phyloP scores from a whole-genome alignment of 2,888 invertebrate genomes.

The Anarsia innoxiella region DNA sequence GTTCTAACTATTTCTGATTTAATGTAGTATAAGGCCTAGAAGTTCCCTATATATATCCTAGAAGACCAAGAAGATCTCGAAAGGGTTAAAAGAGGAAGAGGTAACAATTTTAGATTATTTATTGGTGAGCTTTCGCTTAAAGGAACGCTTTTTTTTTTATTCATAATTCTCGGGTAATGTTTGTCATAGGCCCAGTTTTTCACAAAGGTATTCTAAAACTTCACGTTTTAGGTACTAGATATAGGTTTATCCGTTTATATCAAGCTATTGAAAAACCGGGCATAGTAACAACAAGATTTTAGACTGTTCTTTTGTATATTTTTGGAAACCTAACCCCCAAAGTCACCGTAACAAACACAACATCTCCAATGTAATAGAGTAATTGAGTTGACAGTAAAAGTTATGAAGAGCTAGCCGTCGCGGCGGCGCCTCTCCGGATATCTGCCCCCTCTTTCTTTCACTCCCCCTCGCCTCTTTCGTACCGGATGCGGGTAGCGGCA shows the following conservation, averaged over 20 bases:
- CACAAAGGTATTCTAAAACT: not conserved
- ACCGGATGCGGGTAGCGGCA: slow-evolving; percentile 49
- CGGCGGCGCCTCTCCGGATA: slow-evolving; percentile 60
- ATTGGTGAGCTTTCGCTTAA: no score
- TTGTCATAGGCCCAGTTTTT: no score
- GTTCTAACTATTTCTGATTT: no score
- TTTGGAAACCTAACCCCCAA: not conserved
- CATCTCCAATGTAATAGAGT: slow-evolving; percentile 41
- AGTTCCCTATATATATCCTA: no score
- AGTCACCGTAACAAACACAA: not conserved
- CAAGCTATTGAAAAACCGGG: not conserved
- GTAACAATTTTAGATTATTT: no score
- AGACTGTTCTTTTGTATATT: not conserved
- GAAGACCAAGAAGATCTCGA: no score
- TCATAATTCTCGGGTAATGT: no score
- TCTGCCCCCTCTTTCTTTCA: slow-evolving; percentile 31
- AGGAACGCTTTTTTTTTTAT: no score
- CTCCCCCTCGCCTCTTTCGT: slow-evolving; percentile 21
- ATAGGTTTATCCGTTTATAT: not conserved
- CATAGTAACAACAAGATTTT: not conserved
- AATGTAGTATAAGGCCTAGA: no score
- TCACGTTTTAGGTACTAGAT: not conserved
- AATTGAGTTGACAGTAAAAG: slow-evolving; percentile 67
- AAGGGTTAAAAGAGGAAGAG: no score
- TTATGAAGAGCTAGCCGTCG: slow-evolving; percentile 61